Conservation (phyloP, 1,140 invertebrate species). For the Cecropterus lyciades region DNA sequence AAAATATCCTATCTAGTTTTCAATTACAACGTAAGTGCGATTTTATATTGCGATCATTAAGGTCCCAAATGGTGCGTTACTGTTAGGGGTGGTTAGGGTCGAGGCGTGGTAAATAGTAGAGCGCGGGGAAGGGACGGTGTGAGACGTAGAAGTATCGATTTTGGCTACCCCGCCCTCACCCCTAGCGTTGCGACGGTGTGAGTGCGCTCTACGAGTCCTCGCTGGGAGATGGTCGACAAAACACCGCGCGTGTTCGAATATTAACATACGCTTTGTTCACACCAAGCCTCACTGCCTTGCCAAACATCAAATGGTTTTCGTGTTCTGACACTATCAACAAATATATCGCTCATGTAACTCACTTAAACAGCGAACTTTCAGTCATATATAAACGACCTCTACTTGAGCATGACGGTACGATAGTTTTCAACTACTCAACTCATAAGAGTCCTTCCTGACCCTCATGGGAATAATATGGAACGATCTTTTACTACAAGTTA, state of each 20-base stretch:
- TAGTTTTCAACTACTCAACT: background rate
- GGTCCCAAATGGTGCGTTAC: constrained; percentile 69
- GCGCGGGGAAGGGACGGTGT: constrained; percentile 65
- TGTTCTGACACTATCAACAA: constrained; percentile 8
- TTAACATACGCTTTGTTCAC: constrained; percentile 63
- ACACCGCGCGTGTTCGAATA: constrained; percentile 57
- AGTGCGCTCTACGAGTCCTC: constrained; percentile 73
- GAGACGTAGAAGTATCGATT: constrained; percentile 82
- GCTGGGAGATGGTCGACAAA: constrained; percentile 57
- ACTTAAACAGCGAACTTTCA: constrained; percentile 5
- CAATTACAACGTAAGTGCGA: constrained; percentile 50
- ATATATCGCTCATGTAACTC: constrained; percentile 12
- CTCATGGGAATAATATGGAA: constrained; percentile 4
- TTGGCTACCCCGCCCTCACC: constrained; percentile 76
- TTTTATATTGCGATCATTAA: constrained; percentile 71
- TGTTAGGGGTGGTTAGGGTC: constrained; percentile 80
- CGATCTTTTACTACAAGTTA: background rate
- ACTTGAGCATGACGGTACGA: background rate
- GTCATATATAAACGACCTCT: background rate
- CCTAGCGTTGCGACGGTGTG: constrained; percentile 77
- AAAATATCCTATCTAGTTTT: constrained; percentile 40
- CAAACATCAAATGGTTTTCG: constrained; percentile 21
- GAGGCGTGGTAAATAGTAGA: constrained; percentile 61
- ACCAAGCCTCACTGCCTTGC: constrained; percentile 26
- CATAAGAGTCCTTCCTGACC: background rate